Evolutionary conservation across 2,888 invertebrate species (phyloP).

Genomic region (Acanthopleura granulata): DNA sequence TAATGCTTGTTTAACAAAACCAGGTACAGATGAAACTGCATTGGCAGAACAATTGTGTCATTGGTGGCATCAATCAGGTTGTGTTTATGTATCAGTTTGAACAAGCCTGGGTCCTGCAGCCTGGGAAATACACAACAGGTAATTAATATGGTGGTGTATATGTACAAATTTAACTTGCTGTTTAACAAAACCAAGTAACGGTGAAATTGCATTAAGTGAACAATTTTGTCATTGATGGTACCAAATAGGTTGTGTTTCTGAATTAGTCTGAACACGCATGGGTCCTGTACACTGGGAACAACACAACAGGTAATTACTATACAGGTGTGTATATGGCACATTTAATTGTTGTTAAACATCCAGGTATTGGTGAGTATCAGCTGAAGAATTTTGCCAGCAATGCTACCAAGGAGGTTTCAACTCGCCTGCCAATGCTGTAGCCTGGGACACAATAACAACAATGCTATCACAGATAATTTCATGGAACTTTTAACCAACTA

Average conservation of each 20-base stretch:
- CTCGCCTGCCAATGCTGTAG: constrained; percentile 90
- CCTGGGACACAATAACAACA: too few species aligned
- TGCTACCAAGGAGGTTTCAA: constrained; percentile 86
- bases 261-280: constrained; percentile 91
- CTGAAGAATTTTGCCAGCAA: constrained; percentile 88
- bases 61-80: constrained; percentile 86
- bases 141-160: too few species aligned
- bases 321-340: too few species aligned
- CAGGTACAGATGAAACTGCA: constrained; percentile 83
- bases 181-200: constrained; percentile 76
- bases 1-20: too few species aligned
- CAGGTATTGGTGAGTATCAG: constrained; percentile 84
- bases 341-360: too few species aligned
- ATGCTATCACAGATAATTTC: too few species aligned
- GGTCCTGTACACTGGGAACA: constrained; percentile 80
- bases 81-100: constrained; percentile 86
- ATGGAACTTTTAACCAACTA: too few species aligned
- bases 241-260: constrained; percentile 85
- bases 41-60: constrained; percentile 88
- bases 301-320: too few species aligned
- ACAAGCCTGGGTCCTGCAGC: constrained; percentile 90
- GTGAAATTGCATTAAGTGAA: constrained; percentile 90
- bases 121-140: constrained; percentile 66
- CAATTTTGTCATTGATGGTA: constrained; percentile 87
- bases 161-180: too few species aligned